Conservation (phyloP, 92 coral and sea anemone genomes). For the Zoanthus sociatus region DNA sequence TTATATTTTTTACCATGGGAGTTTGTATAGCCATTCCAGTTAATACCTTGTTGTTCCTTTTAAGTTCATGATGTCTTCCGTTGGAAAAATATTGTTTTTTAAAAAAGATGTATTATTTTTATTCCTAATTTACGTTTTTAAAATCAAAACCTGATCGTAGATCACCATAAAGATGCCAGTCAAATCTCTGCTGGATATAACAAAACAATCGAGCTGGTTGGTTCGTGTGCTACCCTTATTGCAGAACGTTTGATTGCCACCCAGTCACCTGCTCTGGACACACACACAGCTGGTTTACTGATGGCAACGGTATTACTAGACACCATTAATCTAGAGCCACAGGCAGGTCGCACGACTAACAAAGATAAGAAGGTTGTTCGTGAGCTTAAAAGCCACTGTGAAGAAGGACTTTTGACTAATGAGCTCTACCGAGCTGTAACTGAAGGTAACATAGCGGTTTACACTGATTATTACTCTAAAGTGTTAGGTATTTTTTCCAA, state of each 20-base stretch:
- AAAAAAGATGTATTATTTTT: no score
- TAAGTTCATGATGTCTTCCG: no score
- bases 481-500: no score
- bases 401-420: constrained; percentile 27
- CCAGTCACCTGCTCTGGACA: constrained; percentile 64
- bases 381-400: constrained; percentile 43
- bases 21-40: no score
- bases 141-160: constrained; percentile 33
- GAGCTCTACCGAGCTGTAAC: constrained; percentile 77
- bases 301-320: constrained; percentile 77
- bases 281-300: constrained; percentile 64
- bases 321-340: constrained; percentile 79
- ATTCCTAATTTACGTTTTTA: no score
- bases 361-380: constrained; percentile 70
- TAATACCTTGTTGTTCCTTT: no score
- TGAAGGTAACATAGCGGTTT: constrained; percentile 52
- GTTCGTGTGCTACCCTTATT: constrained; percentile 81
- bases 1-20: no score
- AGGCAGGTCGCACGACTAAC: constrained; percentile 77
- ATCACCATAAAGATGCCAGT: constrained; percentile 79
- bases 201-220: constrained; percentile 80
- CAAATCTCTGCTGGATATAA: constrained; percentile 44
- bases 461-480: no score
- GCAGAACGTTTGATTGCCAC: constrained; percentile 67
- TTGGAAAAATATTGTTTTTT: no score